phyloP scores from a whole-genome alignment of 2,797 vertebrate genomes.

The Furcifer pardalis region DNA sequence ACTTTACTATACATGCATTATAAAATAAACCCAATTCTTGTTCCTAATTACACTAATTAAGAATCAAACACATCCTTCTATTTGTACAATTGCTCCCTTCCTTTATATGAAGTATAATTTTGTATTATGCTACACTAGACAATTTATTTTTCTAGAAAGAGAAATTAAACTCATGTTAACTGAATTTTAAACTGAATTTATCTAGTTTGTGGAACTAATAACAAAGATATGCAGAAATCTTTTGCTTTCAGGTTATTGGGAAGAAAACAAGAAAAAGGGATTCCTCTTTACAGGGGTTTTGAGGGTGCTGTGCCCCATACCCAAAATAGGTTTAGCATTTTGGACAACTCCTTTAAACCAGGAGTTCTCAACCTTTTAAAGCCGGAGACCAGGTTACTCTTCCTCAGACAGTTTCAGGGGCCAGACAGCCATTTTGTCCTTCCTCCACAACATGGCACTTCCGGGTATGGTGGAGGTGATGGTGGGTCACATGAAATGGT shows the following conservation, averaged over 20 bases:
- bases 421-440: too few relatives aligned
- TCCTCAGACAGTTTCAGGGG: too few relatives aligned
- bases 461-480: too few relatives aligned
- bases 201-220: not conserved
- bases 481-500: too few relatives aligned
- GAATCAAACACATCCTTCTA: not conserved
- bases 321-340: too few relatives aligned
- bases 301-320: too few relatives aligned
- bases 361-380: too few relatives aligned
- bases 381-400: too few relatives aligned
- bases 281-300: not conserved
- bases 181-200: not conserved
- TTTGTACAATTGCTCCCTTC: not conserved
- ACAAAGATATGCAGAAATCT: not conserved
- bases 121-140: not conserved
- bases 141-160: not conserved
- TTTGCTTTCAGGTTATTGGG: not conserved
- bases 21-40: not conserved
- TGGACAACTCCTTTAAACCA: too few relatives aligned
- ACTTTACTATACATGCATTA: slow-evolving; percentile 1
- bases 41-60: not conserved
- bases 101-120: not conserved
- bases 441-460: too few relatives aligned
- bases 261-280: not conserved
- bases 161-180: not conserved